Evolutionary conservation across 2,113 vertebrate genomes (phyloP), one percentile per base, ranked within the genome.

Genomic region (Amia ocellicauda): DNA sequence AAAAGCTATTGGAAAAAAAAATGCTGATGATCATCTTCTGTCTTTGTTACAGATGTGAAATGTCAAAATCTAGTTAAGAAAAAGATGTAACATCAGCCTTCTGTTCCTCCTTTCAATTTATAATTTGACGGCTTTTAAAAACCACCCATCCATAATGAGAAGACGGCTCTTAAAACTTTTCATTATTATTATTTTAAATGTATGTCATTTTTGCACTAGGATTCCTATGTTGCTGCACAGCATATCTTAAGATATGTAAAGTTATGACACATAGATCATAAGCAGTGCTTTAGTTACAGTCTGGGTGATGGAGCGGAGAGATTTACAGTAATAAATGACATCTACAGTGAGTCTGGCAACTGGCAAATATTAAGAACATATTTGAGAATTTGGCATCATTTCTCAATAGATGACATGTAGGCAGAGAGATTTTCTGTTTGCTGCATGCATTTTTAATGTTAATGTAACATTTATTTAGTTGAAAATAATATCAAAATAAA

Each of bases 231-330:
- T 36, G 5, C 5, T 7, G 31, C 5, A 36, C 31, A 36, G 5
- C n/a, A n/a, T 36, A 68, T 42, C 60, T 69, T 77, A 80, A 62
- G 76, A 59, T 75, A 83, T 80, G 80, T 64, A 73, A 74, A 60
- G 9, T 14, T 26, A 53, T 55, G 17, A 71, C 40, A 65, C 26
- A 64, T 55, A 62, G 63, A 17, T 36, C 63, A 42, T 49, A 16
- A 51, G 53, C 31, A 58, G 24, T 69, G 36, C 65, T 80, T 68
- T 79, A 80, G 80, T 13, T 66, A 69, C 69, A 69, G 52, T 66
- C 69, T 64, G 28, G 19, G 60, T 81, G 72, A 80, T 74, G 77
- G 77, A 84, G 36, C 66, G 59, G 69, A 78, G 60, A n/a, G n/a
- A n/a, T n/a, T n/a, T n/a, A n/a, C n/a, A n/a, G n/a, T n/a, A n/a